These are phyloP conservation scores for Epirrhoe tristata DNA, from an alignment of 2,888 invertebrate species.

Conservation along the genomic window DNA sequence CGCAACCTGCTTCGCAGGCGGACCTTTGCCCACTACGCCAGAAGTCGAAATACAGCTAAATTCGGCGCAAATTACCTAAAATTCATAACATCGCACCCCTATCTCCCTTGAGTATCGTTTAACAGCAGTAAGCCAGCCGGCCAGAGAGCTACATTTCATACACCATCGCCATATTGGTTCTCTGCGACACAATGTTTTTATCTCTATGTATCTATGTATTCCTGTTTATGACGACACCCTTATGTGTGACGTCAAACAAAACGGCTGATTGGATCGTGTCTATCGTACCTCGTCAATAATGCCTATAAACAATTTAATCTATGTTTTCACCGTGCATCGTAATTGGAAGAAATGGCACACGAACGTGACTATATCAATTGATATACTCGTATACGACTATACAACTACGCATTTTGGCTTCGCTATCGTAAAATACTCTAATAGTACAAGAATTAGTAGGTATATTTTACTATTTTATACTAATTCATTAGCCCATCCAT, in stretches of 20 bases:
- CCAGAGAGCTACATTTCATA: slow-evolving; percentile 8
- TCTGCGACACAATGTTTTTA: slow-evolving; percentile 5
- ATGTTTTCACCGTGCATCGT: slow-evolving; percentile 6
- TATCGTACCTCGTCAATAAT: slow-evolving; percentile 9
- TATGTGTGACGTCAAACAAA: slow-evolving; percentile 16
- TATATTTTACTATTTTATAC: too few species aligned
- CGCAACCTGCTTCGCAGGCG: too few species aligned
- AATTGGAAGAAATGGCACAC: slow-evolving; percentile 9
- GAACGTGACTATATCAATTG: neutral
- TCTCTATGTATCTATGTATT: neutral
- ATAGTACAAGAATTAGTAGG: too few species aligned
- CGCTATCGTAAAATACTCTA: too few species aligned
- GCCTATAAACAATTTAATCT: slow-evolving; percentile 3
- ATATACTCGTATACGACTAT: too few species aligned
- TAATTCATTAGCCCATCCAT: too few species aligned
- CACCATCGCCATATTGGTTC: slow-evolving; percentile 10
- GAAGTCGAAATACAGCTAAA: too few species aligned
- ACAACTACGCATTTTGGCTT: too few species aligned
- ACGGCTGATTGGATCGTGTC: slow-evolving; percentile 19
- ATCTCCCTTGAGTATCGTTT: slow-evolving; percentile 1
- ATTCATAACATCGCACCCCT: neutral
- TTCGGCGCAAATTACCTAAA: too few species aligned
- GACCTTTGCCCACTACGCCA: too few species aligned
- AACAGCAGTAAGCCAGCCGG: slow-evolving; percentile 4
- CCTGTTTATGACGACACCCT: neutral